A percentile compares a stretch with the other conserved stretches of the same genome.
Conservation (phyloP, 2,888 invertebrate genomes). For the Meandrusa payeni region DNA sequence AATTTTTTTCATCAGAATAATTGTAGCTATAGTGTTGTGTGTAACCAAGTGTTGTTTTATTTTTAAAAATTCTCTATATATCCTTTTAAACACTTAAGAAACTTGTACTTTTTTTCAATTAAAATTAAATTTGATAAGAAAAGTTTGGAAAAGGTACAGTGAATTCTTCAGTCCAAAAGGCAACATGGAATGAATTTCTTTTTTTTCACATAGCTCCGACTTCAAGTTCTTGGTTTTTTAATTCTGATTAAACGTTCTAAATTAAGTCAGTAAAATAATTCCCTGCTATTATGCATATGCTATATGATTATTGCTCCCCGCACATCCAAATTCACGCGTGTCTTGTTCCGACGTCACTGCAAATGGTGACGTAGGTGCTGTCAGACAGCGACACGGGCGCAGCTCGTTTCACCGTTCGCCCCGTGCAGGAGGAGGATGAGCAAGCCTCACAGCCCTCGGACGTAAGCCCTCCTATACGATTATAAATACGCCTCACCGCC, state of each 20-base stretch:
- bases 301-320: conserved; percentile 9
- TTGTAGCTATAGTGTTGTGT: no score
- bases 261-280: conserved; percentile 12
- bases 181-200: background rate
- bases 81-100: no score
- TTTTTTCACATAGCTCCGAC: no score
- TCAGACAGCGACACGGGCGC: conserved; percentile 75
- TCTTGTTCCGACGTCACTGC: conserved; percentile 19
- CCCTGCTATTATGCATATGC: conserved; percentile 14
- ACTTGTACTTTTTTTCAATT: no score
- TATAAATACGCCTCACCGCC: conserved; percentile 13
- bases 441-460: conserved; percentile 72
- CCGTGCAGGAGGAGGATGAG: conserved; percentile 85
- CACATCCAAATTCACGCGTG: conserved; percentile 11
- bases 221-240: no score
- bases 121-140: no score
- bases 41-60: no score
- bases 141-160: background rate
- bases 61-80: no score
- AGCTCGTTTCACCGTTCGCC: conserved; percentile 84
- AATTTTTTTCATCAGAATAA: no score
- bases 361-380: conserved; percentile 63
- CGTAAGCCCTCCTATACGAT: conserved; percentile 52
- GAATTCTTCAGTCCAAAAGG: background rate
- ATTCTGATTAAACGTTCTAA: no score